These are phyloP conservation scores for Tauraco hartlaubi DNA, from an alignment of 2,797 vertebrate genomes.

Conservation along the genomic window DNA sequence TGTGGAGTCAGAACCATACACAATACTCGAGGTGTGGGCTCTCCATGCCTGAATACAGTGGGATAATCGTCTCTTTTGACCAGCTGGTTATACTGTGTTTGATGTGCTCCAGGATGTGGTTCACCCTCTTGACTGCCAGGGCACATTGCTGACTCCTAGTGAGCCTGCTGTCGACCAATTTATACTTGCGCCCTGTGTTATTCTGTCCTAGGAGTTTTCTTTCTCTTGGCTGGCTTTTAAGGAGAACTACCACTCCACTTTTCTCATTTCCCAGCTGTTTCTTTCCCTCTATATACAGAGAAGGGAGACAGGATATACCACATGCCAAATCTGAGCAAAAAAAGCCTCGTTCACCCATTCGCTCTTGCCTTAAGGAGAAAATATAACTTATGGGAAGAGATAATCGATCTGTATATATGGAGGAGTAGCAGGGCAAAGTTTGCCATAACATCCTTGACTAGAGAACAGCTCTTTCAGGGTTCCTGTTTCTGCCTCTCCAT, in stretches of 20 bases:
- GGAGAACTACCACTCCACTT: neutral
- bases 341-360: neutral
- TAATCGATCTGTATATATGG: neutral
- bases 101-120: neutral
- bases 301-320: neutral
- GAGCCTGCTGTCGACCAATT: neutral
- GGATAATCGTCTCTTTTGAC: too few species aligned
- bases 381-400: neutral
- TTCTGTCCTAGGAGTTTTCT: neutral
- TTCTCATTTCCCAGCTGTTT: neutral
- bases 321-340: neutral
- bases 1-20: neutral
- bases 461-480: neutral
- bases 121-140: neutral
- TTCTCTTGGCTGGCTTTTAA: neutral
- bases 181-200: neutral
- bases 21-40: neutral
- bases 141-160: neutral
- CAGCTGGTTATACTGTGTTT: too few species aligned
- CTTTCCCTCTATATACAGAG: neutral
- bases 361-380: neutral
- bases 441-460: neutral
- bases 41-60: accelerated
- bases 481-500: neutral
- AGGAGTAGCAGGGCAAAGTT: neutral